Conservation (phyloP, 2,113 vertebrate genomes). For the Chloropsis cyanopogon region DNA sequence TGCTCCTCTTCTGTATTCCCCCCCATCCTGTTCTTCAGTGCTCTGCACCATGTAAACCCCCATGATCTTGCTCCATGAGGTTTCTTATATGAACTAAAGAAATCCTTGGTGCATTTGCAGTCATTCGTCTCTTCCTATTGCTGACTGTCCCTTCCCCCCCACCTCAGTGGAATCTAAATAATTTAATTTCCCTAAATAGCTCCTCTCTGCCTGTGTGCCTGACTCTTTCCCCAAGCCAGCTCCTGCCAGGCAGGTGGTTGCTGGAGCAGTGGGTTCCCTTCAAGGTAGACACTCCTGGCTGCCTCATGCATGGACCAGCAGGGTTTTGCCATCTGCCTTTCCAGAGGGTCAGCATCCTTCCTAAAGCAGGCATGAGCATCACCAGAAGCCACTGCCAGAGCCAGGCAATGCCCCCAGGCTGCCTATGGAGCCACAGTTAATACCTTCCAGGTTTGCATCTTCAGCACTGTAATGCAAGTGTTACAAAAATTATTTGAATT, state of each 20-base stretch:
- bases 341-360: background rate
- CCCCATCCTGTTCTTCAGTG: background rate
- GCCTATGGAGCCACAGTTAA: background rate
- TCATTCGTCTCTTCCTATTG: background rate
- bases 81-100: background rate
- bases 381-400: background rate
- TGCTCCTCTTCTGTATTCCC: background rate
- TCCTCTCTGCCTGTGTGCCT: background rate
- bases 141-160: background rate
- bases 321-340: background rate
- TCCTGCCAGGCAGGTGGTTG: background rate
- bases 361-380: background rate
- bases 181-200: background rate
- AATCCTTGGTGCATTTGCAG: background rate
- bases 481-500: background rate
- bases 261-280: background rate
- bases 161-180: background rate
- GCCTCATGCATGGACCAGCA: background rate
- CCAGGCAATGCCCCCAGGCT: background rate
- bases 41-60: background rate
- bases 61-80: background rate
- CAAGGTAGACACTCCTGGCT: background rate
- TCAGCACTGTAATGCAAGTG: background rate
- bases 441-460: background rate
- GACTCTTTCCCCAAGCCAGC: background rate